Percentiles rank a stretch among this genome's conserved stretches.
phyloP scores from a whole-genome alignment of 2,113 vertebrate genomes.

The Eleginops maclovinus region DNA sequence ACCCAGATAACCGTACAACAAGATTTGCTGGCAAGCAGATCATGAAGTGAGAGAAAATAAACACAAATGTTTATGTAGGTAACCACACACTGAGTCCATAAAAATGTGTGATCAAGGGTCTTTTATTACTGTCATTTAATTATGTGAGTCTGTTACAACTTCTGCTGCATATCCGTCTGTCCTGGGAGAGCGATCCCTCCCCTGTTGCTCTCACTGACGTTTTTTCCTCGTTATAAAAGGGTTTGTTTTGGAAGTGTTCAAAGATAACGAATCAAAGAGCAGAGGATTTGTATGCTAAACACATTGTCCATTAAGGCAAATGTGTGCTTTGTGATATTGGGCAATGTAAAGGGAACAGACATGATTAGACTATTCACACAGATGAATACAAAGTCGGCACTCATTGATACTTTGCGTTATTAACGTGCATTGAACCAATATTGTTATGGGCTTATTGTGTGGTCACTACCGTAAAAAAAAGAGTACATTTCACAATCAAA shows the following conservation, averaged over 20 bases:
- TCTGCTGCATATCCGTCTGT: too few relatives aligned
- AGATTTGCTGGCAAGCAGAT: background rate
- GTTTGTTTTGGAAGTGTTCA: background rate
- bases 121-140: background rate
- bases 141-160: too few relatives aligned
- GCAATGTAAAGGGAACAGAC: too few relatives aligned
- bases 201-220: background rate
- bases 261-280: too few relatives aligned
- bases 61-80: background rate
- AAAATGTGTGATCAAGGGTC: background rate
- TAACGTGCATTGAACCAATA: background rate
- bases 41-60: background rate
- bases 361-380: background rate
- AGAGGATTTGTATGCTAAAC: background rate
- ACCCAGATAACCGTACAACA: background rate
- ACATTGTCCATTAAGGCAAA: background rate
- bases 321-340: background rate
- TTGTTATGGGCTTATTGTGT: background rate
- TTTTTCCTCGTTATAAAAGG: background rate
- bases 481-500: background rate
- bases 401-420: background rate
- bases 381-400: background rate
- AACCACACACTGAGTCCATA: background rate
- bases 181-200: background rate
- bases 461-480: too few relatives aligned